Evolutionary conservation across 2,888 invertebrate species (phyloP).

Genomic region (Willowsia nigromaculata): DNA sequence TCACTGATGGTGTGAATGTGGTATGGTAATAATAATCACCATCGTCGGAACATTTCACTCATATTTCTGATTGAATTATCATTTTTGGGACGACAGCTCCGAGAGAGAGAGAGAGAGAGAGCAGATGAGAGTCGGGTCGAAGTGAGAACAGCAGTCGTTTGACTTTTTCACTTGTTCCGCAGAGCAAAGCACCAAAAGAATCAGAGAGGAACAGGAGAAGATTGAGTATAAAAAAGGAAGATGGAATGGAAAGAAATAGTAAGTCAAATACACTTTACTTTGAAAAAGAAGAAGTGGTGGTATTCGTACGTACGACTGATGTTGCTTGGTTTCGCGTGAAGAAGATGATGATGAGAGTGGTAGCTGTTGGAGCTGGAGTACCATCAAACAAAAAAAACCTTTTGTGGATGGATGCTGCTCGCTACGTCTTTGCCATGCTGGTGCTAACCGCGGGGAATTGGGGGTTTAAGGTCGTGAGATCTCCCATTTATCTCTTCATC

Average conservation of each 20-base stretch:
- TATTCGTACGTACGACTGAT: neutral
- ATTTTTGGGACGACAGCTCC: conserved; percentile 60
- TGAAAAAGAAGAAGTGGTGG: neutral
- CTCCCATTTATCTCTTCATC: conserved; percentile 72
- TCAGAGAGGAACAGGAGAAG: conserved; percentile 15
- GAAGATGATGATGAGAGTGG: conserved; percentile 36
- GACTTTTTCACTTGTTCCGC: conserved; percentile 42
- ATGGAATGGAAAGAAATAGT: conserved; percentile 32
- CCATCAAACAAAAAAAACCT: conserved; percentile 56
- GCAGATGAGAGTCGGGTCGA: conserved; percentile 10
- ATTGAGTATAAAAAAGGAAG: conserved; percentile 40
- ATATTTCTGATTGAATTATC: conserved; percentile 71
- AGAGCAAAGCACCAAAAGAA: neutral
- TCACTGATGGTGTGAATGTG: neutral
- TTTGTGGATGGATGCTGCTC: conserved; percentile 29
- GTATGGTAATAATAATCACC: conserved; percentile 33
- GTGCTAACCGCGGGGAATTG: conserved; percentile 71
- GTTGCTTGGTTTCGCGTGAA: conserved; percentile 5
- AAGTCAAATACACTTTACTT: conserved; percentile 56
- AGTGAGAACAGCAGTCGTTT: conserved; percentile 50
- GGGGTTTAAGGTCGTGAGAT: conserved; percentile 72
- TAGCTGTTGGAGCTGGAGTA: conserved; percentile 46
- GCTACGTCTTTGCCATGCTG: neutral
- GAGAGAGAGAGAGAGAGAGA: conserved; percentile 9
- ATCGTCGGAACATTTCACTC: conserved; percentile 55